Evolutionary conservation across 1,140 invertebrate species (phyloP).

Genomic region (Euura lappo): DNA sequence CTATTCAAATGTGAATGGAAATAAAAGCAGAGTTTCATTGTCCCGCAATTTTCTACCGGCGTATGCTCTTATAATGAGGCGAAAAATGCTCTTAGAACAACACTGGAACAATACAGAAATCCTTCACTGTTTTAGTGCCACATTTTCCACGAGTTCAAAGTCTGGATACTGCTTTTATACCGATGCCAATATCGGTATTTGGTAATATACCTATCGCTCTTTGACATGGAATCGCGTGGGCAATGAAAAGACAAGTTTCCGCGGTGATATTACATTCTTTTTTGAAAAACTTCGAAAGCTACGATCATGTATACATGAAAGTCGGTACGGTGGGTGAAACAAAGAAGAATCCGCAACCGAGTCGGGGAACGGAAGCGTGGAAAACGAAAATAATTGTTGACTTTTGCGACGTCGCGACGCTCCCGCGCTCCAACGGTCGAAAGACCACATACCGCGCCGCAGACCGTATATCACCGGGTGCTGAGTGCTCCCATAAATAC

Average conservation of each 20-base stretch:
- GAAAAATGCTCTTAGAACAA: conserved; percentile 19
- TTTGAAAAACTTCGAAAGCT: no score
- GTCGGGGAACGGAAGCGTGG: not conserved
- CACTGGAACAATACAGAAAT: not conserved
- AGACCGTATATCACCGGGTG: conserved; percentile 40
- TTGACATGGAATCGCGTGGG: no score
- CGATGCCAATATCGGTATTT: no score
- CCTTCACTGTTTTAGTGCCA: not conserved
- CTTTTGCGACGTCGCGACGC: conserved; percentile 19
- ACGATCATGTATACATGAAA: no score
- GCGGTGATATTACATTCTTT: no score
- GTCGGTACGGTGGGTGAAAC: not conserved
- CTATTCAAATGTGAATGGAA: conserved; percentile 37
- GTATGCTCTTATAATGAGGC: conserved; percentile 36
- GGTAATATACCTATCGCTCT: no score
- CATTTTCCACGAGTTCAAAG: not conserved
- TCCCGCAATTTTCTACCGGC: conserved; percentile 30
- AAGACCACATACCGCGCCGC: conserved; percentile 31
- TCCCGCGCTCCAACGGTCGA: not conserved
- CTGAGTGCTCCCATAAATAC: conserved; percentile 51
- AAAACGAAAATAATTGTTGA: conserved; percentile 37
- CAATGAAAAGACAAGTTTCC: no score
- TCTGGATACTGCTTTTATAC: no score
- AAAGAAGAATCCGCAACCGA: conserved; percentile 8
- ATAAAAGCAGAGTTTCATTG: conserved; percentile 39